Base-by-base conservation (phyloP, 2,888 invertebrate genomes). In the Notodonta ziczac region DNA sequence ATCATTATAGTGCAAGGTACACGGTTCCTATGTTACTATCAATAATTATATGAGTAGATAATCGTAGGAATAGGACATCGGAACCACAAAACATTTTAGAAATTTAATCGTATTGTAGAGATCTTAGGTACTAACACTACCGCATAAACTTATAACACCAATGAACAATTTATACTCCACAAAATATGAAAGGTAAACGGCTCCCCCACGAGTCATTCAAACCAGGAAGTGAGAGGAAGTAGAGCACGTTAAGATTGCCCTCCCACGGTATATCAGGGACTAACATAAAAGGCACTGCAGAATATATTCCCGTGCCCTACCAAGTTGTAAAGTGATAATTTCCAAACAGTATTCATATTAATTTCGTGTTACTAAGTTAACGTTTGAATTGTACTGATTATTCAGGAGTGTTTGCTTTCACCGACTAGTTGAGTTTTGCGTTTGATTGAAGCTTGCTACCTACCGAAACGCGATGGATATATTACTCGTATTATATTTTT, bases 151-250 rank as follows among this genome's bases (percentile, higher is more conserved):
- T 10, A 42, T 12, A 10, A 42, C 6, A 42, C 9, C 9, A 42
- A 42, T 42, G 12, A 42, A 4, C 35, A 35, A 35, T 42, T 42
- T 42, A 48, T 8, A 9, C 16, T 16, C 14, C 16, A 6, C 50
- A 50, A 16, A 50, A 50, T 50, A 16, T 50, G 9, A 50, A 14
- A 50, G 50, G 16, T 50, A 9, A 9, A 16, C 16, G 50, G 16
- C 50, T 16, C 7, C 16, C 52, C 13, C 12, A 0, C 5, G 4
- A 32, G 32, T 35, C 10, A n/a, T 54, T 39, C 54, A 54, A 54
- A 54, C 35, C 54, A 54, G 54, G 39, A 35, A 54, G 54, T 39
- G 39, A 39, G 13, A 24, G 54, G 39, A 32, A 52, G 24, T 52
- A 7, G 32, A 12, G 32, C 52, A 32, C 14, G 54, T 54, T 35